Evolutionary conservation across 2,888 invertebrate species (phyloP).

Genomic region (Meiosimyza decipiens): DNA sequence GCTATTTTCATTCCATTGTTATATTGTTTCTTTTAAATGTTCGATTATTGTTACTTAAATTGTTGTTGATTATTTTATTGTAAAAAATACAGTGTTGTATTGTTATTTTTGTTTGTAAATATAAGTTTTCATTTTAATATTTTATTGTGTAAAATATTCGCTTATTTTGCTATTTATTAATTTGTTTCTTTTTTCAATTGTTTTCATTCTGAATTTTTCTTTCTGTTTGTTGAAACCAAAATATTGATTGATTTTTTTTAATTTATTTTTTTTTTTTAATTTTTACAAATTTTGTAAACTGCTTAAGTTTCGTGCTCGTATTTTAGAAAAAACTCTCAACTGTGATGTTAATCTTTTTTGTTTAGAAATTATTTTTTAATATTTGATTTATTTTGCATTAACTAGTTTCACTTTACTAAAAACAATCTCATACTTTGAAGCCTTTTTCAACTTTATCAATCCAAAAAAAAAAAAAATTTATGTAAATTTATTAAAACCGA

Average conservation of each 20-base stretch:
- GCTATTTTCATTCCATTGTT: constrained; percentile 38
- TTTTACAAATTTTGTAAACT: constrained; percentile 1
- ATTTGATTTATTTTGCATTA: constrained; percentile 14
- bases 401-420: no score
- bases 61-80: constrained; percentile 26
- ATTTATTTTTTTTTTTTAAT: not conserved
- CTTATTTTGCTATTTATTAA: constrained; percentile 10
- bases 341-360: constrained; percentile 44
- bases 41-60: constrained; percentile 29
- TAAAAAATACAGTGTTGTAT: constrained; percentile 40
- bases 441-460: no score
- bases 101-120: constrained; percentile 25
- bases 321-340: constrained; percentile 45
- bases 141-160: constrained; percentile 27
- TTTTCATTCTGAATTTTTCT: constrained; percentile 1
- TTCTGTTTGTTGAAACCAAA: constrained; percentile 35
- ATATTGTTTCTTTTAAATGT: constrained; percentile 27
- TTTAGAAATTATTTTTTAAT: constrained; percentile 28
- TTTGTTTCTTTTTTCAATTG: constrained; percentile 29
- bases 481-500: no score
- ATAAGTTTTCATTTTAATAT: constrained; percentile 22
- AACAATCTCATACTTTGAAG: no score
- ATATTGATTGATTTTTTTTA: constrained; percentile 34
- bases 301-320: not conserved
- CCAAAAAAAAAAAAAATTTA: no score